These are phyloP conservation scores for Heliconius congener DNA, from an alignment of 1,140 invertebrate genomes.

Conservation along the genomic window DNA sequence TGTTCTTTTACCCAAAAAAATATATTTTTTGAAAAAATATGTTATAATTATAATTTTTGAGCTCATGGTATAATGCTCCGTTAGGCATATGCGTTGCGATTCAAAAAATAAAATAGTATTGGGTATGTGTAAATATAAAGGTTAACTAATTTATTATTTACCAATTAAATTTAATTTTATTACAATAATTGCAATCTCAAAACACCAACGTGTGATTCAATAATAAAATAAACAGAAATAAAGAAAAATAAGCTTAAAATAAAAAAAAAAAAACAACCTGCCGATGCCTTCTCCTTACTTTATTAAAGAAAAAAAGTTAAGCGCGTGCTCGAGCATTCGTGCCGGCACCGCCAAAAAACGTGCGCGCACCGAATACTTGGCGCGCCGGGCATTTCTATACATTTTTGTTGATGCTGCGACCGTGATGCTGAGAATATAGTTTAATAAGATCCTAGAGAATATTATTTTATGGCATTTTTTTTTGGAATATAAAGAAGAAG, in stretches of 20 bases:
- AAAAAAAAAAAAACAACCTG: constrained; percentile 57
- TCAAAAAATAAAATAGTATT: too few relatives aligned
- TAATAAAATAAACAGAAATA: constrained; percentile 20
- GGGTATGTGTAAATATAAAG: too few relatives aligned
- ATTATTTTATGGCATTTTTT: too few relatives aligned
- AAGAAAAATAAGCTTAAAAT: constrained; percentile 43
- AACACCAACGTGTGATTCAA: constrained; percentile 17
- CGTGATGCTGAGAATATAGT: neutral
- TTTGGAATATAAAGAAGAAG: too few relatives aligned
- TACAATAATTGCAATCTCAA: neutral
- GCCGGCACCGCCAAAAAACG: constrained; percentile 71
- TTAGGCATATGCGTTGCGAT: too few relatives aligned
- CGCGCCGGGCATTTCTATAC: constrained; percentile 63
- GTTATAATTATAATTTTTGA: too few relatives aligned
- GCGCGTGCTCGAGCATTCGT: constrained; percentile 75
- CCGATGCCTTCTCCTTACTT: constrained; percentile 46
- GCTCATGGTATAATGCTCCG: too few relatives aligned
- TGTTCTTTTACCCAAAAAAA: too few relatives aligned
- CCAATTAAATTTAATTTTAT: neutral
- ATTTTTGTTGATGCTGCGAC: constrained; percentile 29
- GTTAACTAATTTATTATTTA: too few relatives aligned
- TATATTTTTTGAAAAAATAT: too few relatives aligned
- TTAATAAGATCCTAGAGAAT: neutral
- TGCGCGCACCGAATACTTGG: constrained; percentile 56
- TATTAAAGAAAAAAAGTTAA: constrained; percentile 50